These are phyloP conservation scores for Drosophila kepulauana DNA, from an alignment of 1,140 invertebrate genomes.

Conservation along the genomic window DNA sequence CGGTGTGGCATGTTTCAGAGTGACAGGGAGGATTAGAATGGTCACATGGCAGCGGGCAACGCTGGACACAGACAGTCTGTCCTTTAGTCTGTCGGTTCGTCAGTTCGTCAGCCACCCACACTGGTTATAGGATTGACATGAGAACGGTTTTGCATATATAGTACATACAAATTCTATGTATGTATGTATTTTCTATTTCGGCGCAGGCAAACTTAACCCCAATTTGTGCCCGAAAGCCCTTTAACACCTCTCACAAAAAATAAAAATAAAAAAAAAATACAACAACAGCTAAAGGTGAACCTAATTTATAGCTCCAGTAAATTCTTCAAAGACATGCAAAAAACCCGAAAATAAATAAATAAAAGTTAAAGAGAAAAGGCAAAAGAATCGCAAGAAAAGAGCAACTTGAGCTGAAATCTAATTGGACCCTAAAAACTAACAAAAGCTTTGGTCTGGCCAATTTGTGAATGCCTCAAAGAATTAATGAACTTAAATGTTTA, in stretches of 20 bases:
- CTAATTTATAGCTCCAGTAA: slow-evolving; percentile 59
- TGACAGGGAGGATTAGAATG: slow-evolving; percentile 44
- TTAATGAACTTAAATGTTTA: slow-evolving; percentile 79
- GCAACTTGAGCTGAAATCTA: slow-evolving; percentile 46
- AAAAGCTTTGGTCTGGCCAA: slow-evolving; percentile 45
- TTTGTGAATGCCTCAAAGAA: slow-evolving; percentile 49
- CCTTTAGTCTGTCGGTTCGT: slow-evolving; percentile 24
- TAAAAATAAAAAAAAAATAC: neutral
- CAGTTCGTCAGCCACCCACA: slow-evolving; percentile 54
- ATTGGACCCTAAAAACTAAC: slow-evolving; percentile 38
- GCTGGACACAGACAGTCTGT: slow-evolving; percentile 14
- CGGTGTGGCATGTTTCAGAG: neutral
- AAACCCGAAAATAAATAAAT: slow-evolving; percentile 27
- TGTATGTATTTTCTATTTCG: slow-evolving; percentile 21
- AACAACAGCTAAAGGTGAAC: slow-evolving; percentile 45
- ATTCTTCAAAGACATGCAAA: slow-evolving; percentile 53
- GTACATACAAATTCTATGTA: neutral
- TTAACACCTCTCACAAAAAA: slow-evolving; percentile 40
- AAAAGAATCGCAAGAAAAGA: slow-evolving; percentile 7
- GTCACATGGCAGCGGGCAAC: slow-evolving; percentile 17
- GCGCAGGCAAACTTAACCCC: slow-evolving; percentile 40
- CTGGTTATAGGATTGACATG: slow-evolving; percentile 64
- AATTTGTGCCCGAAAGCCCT: slow-evolving; percentile 47
- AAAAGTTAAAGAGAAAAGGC: neutral
- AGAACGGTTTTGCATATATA: slow-evolving; percentile 74